Evolutionary conservation across 2,113 vertebrate genomes (phyloP).

Genomic region (Python bivittatus): DNA sequence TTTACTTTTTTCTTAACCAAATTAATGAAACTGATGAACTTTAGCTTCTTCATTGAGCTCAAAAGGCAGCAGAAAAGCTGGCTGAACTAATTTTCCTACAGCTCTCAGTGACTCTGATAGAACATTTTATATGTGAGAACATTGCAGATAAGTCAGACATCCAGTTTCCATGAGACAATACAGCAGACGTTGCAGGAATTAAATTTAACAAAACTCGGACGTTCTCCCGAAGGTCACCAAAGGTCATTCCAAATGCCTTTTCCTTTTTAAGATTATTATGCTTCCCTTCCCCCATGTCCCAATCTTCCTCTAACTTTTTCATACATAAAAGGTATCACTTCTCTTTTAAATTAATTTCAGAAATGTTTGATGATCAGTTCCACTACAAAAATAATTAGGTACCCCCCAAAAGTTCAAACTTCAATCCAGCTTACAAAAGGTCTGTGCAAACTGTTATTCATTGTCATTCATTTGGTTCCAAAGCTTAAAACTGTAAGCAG

Average conservation of each 20-base stretch:
- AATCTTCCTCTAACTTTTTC: background rate
- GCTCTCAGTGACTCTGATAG: conserved; percentile 50
- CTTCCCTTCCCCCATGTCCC: conserved; percentile 19
- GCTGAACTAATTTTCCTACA: conserved; percentile 56
- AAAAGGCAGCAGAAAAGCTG: conserved; percentile 40
- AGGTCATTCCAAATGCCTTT: conserved; percentile 37
- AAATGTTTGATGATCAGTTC: conserved; percentile 17
- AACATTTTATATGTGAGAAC: conserved; percentile 66
- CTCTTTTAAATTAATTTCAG: conserved; percentile 17
- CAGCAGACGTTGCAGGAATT: conserved; percentile 46
- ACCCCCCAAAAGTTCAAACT: conserved; percentile 23
- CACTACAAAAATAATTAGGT: conserved; percentile 44
- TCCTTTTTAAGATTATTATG: conserved; percentile 43
- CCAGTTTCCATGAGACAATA: conserved; percentile 54
- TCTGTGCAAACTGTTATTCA: conserved; percentile 18
- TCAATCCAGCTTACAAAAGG: conserved; percentile 27
- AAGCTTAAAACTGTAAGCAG: background rate
- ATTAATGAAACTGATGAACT: conserved; percentile 71
- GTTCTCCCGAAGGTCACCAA: conserved; percentile 54
- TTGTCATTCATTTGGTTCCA: background rate
- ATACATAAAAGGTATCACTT: conserved; percentile 2
- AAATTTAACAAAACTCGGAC: conserved; percentile 54
- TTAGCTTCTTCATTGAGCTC: conserved; percentile 64
- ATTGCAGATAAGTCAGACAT: conserved; percentile 44
- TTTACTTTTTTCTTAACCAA: conserved; percentile 70